Percentiles rank a stretch among this genome's conserved stretches.
Conservation (phyloP, 2,797 vertebrate species). For the Rhinatrema bivittatum region DNA sequence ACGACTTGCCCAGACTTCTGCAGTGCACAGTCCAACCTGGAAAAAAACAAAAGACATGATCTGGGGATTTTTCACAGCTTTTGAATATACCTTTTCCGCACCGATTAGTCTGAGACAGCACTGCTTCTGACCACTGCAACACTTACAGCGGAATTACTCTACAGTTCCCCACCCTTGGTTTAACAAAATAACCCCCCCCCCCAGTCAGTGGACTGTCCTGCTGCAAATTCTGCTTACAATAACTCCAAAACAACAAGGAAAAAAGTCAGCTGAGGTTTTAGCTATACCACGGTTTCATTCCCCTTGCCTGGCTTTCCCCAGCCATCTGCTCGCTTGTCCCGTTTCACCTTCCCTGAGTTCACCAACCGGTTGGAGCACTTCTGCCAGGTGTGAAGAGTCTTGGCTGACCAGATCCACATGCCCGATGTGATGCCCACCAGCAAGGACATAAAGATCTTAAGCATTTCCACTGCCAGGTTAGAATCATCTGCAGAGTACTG, state of each 20-base stretch:
- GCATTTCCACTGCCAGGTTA: conserved; percentile 92
- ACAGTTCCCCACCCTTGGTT: conserved; percentile 14
- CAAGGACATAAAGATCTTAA: conserved; percentile 96
- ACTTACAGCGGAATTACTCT: too few species aligned
- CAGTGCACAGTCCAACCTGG: not conserved
- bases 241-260: too few species aligned
- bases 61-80: conserved; percentile 54
- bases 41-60: conserved; percentile 14
- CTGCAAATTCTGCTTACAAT: not conserved
- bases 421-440: conserved; percentile 94
- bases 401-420: conserved; percentile 99
- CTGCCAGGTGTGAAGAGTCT: conserved; percentile 96
- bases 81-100: too few species aligned
- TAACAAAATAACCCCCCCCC: not conserved
- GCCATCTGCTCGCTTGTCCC: conserved; percentile 73
- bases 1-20: conserved; percentile 1
- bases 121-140: not conserved
- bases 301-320: conserved; percentile 91
- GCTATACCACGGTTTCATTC: conserved; percentile 88
- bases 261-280: not conserved
- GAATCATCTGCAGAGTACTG: conserved; percentile 77
- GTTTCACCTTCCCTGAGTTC: conserved; percentile 76
- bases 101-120: too few species aligned
- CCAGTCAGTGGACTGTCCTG: not conserved
- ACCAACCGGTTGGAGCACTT: conserved; percentile 85